phyloP scores from a whole-genome alignment of 92 coral and sea anemone species.

The Palythoa caribaeorum region DNA sequence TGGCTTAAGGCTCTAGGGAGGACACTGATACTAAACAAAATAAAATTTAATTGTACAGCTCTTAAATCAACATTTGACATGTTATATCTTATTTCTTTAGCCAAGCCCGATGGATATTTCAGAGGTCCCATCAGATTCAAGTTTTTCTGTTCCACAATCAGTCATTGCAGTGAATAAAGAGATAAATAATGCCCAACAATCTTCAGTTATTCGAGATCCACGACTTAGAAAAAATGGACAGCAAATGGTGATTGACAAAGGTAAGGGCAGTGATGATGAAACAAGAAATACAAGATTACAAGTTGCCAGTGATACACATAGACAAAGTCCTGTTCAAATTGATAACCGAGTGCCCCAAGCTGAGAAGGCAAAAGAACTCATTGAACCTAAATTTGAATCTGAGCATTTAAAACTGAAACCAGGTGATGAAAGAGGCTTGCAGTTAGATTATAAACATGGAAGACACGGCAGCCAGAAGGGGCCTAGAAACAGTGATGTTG shows the following conservation, averaged over 20 bases:
- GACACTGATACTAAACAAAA: too few relatives aligned
- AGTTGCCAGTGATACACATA: slow-evolving; percentile 13
- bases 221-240: slow-evolving; percentile 80
- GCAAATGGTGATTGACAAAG: slow-evolving; percentile 43
- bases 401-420: not conserved
- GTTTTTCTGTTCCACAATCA: slow-evolving; percentile 42
- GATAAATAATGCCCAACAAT: slow-evolving; percentile 44
- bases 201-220: slow-evolving; percentile 72
- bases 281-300: slow-evolving; percentile 23
- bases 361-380: not conserved
- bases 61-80: too few relatives aligned
- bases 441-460: slow-evolving; percentile 18
- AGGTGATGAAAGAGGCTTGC: slow-evolving; percentile 16
- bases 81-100: slow-evolving; percentile 14
- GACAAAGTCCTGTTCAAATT: slow-evolving; percentile 26
- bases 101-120: slow-evolving; percentile 29
- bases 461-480: not conserved
- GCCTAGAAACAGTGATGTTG: not conserved
- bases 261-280: slow-evolving; percentile 27
- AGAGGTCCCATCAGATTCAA: not conserved
- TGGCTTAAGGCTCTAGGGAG: too few relatives aligned
- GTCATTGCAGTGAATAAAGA: slow-evolving; percentile 54
- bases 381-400: slow-evolving; percentile 13
- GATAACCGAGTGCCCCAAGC: not conserved
- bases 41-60: too few relatives aligned